Evolutionary conservation across 2,113 vertebrate genomes (phyloP).

Genomic region (Eudorcas thomsonii): DNA sequence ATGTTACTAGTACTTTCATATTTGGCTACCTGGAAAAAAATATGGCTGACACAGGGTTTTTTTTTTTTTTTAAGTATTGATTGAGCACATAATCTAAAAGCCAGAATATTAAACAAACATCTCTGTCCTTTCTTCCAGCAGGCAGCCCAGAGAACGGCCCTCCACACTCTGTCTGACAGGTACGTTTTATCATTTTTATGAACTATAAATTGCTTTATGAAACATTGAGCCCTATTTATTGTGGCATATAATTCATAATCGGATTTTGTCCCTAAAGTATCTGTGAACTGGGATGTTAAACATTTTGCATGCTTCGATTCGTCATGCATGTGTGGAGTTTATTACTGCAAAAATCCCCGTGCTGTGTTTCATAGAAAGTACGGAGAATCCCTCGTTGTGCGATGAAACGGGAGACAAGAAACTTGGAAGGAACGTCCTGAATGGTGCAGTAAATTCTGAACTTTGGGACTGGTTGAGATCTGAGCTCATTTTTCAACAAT

Average conservation of each 20-base stretch:
- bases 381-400: conserved; percentile 81
- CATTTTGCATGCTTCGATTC: conserved; percentile 86
- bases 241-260: conserved; percentile 87
- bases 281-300: conserved; percentile 85
- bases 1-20: conserved; percentile 70
- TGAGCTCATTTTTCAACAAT: conserved; percentile 81
- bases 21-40: conserved; percentile 79
- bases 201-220: conserved; percentile 89
- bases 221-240: conserved; percentile 87
- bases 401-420: conserved; percentile 80
- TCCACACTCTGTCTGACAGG: conserved; percentile 86
- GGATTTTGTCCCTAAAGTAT: conserved; percentile 85
- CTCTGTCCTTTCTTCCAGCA: conserved; percentile 87
- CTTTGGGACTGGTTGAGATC: conserved; percentile 76
- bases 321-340: conserved; percentile 85
- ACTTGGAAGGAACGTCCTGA: conserved; percentile 75
- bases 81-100: conserved; percentile 83
- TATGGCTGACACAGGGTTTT: conserved; percentile 74
- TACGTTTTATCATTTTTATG: conserved; percentile 90
- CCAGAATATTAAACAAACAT: conserved; percentile 87
- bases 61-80: conserved; percentile 77
- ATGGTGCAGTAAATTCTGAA: conserved; percentile 80
- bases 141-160: conserved; percentile 86
- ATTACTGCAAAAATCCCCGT: conserved; percentile 80
- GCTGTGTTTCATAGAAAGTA: conserved; percentile 83